Evolutionary conservation across 2,888 invertebrate species (phyloP).

Genomic region (Orthosia gothica): DNA sequence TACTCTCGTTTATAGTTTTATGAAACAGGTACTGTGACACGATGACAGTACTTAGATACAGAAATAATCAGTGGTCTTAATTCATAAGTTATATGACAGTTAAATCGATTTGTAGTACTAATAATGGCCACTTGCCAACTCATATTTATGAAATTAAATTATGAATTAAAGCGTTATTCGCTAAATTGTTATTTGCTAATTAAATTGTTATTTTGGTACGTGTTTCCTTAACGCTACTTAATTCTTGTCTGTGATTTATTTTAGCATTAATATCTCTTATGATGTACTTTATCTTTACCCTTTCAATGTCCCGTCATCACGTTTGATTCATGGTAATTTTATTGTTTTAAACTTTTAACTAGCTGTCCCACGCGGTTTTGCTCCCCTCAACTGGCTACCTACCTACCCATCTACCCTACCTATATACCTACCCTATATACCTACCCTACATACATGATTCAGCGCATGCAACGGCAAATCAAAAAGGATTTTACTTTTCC

Average conservation of each 20-base stretch:
- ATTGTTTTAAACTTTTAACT: too few relatives aligned
- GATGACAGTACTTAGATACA: slow-evolving; percentile 36
- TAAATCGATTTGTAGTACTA: slow-evolving; percentile 51
- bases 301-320: slow-evolving; percentile 2
- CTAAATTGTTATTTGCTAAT: slow-evolving; percentile 40
- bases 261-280: background rate
- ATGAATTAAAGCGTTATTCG: slow-evolving; percentile 62
- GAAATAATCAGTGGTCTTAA: slow-evolving; percentile 38
- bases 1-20: slow-evolving; percentile 16
- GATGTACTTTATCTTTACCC: background rate
- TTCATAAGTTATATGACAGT: slow-evolving; percentile 33
- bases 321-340: slow-evolving; percentile 6
- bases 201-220: slow-evolving; percentile 25
- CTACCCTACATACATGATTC: too few relatives aligned
- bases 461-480: too few relatives aligned
- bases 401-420: too few relatives aligned
- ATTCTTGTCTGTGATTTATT: background rate
- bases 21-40: background rate
- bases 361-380: too few relatives aligned
- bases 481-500: too few relatives aligned
- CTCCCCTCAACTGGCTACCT: too few relatives aligned
- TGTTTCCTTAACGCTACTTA: slow-evolving; percentile 5
- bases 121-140: slow-evolving; percentile 73
- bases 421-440: too few relatives aligned
- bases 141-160: slow-evolving; percentile 66